Evolutionary conservation across 2,113 vertebrate species (phyloP), one percentile per base, ranked within the genome.

Genomic region (Abramis brama): DNA sequence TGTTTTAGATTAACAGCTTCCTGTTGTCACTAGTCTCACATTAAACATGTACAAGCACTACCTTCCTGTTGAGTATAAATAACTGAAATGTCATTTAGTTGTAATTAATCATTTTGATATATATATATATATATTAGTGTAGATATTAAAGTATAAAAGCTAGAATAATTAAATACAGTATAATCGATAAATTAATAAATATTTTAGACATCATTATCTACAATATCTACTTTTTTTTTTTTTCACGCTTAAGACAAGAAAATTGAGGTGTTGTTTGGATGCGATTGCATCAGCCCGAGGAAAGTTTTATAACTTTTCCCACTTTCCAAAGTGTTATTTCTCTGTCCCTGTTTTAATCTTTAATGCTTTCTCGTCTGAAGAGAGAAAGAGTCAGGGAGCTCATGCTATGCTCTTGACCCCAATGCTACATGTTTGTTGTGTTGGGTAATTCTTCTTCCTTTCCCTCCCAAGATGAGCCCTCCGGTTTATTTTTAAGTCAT

Each of bases 401-500:
- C 45, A 66, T 64, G 85, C 88, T 76, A 86, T 84, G 89, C 76
- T 92, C 90, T 92, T 92, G 90, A 94, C 92, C 90, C 88, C 89
- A 86, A 90, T 92, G 88, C 66, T 87, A 92, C 90, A 92, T 95
- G 92, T 92, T 94, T 91, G 88, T 91, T 88, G 89, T 89, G 86
- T 89, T 85, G 88, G 75, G 75, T 82, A 87, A 87, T 96, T 94
- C 94, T 93, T 96, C 93, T 92, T 94, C 94, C 92, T 90, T 43
- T 94, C 94, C 94, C 94, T 93, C 94, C 93, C 91, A 91, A 93
- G 84, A 92, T 95, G 95, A 96, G 93, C 93, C 93, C 94, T 93
- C 92, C 19, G 93, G 94, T 96, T 96, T 96, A 96, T 97, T 96
- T 96, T 96, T 95, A 96, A 97, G 96, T 96, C 96, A 97, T 97